phyloP scores from a whole-genome alignment of 1,140 invertebrate species.

The Lamellibrachia luymesi region DNA sequence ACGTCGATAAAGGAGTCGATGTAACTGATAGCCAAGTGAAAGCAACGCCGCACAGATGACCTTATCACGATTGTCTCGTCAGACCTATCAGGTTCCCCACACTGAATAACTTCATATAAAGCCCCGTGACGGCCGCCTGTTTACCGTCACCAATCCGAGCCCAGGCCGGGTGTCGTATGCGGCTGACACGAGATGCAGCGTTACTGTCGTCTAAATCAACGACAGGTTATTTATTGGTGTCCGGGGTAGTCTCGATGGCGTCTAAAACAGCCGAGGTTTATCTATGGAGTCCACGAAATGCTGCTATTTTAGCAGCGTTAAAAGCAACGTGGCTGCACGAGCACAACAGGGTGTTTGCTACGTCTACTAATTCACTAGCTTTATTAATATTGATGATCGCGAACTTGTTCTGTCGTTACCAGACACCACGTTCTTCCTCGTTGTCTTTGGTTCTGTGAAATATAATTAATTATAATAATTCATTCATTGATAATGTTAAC shows the following conservation, averaged over 20 bases:
- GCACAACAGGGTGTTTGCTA: not conserved
- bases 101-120: constrained; percentile 1
- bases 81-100: not conserved
- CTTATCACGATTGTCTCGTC: not conserved
- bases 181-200: not conserved
- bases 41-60: not conserved
- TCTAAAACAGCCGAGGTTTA: not conserved
- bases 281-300: not conserved
- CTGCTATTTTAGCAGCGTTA: not conserved
- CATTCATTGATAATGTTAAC: too few relatives aligned
- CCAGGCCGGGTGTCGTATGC: not conserved
- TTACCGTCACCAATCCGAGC: not conserved
- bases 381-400: not conserved
- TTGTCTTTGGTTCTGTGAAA: too few relatives aligned
- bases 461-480: too few relatives aligned
- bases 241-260: not conserved
- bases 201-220: not conserved
- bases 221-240: not conserved
- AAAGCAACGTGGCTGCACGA: not conserved
- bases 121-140: not conserved
- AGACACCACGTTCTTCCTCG: too few relatives aligned
- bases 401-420: not conserved
- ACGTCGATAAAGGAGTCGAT: not conserved
- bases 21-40: not conserved
- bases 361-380: not conserved